Evolutionary conservation across 2,113 vertebrate genomes (phyloP), one percentile per base, ranked within the genome.

Genomic region (Numida meleagris): DNA sequence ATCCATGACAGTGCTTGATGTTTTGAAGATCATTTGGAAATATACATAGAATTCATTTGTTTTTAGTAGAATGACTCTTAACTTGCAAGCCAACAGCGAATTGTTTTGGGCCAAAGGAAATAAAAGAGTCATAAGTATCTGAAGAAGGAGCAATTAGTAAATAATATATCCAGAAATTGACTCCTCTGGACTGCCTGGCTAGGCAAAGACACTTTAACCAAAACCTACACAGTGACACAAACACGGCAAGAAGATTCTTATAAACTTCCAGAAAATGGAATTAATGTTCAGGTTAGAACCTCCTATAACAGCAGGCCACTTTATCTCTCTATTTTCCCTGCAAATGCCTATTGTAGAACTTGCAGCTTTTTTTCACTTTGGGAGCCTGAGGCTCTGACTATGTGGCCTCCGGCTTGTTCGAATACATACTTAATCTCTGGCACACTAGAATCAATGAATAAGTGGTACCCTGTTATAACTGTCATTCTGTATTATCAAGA

Each of bases 21-120:
- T 78, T 94, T 76, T 90, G 79, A 93, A 94, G 85, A 77, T 89
- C 40, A 38, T 94, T 87, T 91, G 36, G 48, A 93, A 95, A 93
- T n/a, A 59, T 79, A 88, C 23, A 74, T 15, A 70, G 75, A 94
- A 97, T 88, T 95, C 82, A 83, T 63, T 90, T 82, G n/a, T 58
- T 93, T 94, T 93, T 89, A 92, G 42, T 61, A 48, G 61, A 82
- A 82, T 40, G 5, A 31, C 43, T 80, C 19, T 85, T 84, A 65
- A 65, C 81, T 86, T 43, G n/a, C 50, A 88, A 93, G 34, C 5
- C 6, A 72, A 83, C 94, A 80, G 0, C 51, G 89, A 73, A 90
- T 87, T 87, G 82, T 87, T 48, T 77, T 36, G 42, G 86, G 27
- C 20, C 71, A 85, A 92, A 90, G 12, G n/a, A 92, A 82, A 72